Evolutionary conservation across 2,888 invertebrate species (phyloP).

Genomic region (Parasteatoda lunata): DNA sequence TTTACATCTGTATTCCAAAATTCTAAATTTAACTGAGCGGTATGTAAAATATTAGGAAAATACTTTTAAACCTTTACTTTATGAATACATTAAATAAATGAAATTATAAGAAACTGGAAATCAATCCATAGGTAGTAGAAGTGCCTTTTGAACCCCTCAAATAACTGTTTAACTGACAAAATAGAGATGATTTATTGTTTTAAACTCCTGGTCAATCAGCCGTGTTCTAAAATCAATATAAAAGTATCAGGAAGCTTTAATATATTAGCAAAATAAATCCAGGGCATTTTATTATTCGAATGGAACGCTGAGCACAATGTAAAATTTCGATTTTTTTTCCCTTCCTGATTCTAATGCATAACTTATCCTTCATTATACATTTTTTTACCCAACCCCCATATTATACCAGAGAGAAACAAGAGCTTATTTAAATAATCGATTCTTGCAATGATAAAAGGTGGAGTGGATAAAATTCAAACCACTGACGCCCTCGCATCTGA

Average conservation of each 20-base stretch:
- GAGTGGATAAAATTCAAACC: constrained; percentile 31
- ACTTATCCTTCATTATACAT: not conserved
- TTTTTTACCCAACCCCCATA: not conserved
- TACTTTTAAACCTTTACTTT: too few species aligned
- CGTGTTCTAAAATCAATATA: too few species aligned
- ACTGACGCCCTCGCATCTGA: constrained; percentile 46
- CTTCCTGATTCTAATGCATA: constrained; percentile 3
- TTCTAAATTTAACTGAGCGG: too few species aligned
- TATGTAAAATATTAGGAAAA: too few species aligned
- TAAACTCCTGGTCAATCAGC: too few species aligned
- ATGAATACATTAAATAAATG: too few species aligned
- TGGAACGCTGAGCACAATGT: constrained; percentile 21
- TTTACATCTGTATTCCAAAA: too few species aligned
- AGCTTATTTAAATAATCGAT: constrained; percentile 68
- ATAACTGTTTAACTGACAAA: constrained; percentile 16
- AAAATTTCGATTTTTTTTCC: constrained; percentile 45
- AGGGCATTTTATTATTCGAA: constrained; percentile 40
- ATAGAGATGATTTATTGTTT: constrained; percentile 23
- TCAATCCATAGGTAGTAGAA: too few species aligned
- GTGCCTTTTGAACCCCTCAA: not conserved
- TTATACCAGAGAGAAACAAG: constrained; percentile 19
- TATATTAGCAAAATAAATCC: constrained; percentile 48
- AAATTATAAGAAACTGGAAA: too few species aligned
- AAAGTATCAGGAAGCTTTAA: not conserved
- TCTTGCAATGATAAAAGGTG: constrained; percentile 54